Base-by-base conservation (phyloP, 1,140 invertebrate species). In the Chionoecetes opilio region DNA sequence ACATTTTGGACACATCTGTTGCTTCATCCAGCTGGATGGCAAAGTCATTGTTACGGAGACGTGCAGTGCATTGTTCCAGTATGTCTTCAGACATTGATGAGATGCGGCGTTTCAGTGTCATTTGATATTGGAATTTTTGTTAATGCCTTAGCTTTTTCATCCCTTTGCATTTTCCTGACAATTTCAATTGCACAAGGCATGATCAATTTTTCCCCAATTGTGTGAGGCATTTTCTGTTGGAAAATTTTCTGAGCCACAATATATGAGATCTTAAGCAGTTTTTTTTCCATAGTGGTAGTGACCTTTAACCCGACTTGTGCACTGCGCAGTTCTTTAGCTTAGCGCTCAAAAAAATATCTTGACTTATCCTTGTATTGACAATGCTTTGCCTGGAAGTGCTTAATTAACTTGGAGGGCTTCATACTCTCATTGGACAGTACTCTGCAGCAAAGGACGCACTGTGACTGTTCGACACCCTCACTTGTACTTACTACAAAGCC, bases 141-240 rank as follows among this genome's bases (percentile, higher is more conserved):
- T 41, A 90, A 35, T 90, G n/a, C 88, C 88, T 90, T 90, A 14
- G 38, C 35, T 90, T 90, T n/a, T 31, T 90, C 88, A 37, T 90
- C 34, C 34, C 2, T 29, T 37, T 37, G 38, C 35, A 90, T 21
- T 46, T 90, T 35, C 34, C 35, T 46, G 88, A 90, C 88, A 41
- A 41, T 41, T 41, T 41, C 38, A 90, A 37, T 90, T 35, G n/a
- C n/a, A n/a, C n/a, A n/a, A n/a, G n/a, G n/a, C n/a, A n/a, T n/a
- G n/a, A n/a, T n/a, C 38, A 90, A 37, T 90, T 35, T 90, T 90
- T 90, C 88, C 29, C 88, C 35, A 90, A 90, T 90, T 90, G 88
- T 90, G 35, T 0, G 34, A n/a, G n/a, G n/a, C n/a, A n/a, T n/a
- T n/a, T n/a, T n/a, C n/a, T n/a, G n/a, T n/a, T n/a, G n/a, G n/a